phyloP scores from a whole-genome alignment of 2,797 vertebrate species.

The Sciurus vulgaris region DNA sequence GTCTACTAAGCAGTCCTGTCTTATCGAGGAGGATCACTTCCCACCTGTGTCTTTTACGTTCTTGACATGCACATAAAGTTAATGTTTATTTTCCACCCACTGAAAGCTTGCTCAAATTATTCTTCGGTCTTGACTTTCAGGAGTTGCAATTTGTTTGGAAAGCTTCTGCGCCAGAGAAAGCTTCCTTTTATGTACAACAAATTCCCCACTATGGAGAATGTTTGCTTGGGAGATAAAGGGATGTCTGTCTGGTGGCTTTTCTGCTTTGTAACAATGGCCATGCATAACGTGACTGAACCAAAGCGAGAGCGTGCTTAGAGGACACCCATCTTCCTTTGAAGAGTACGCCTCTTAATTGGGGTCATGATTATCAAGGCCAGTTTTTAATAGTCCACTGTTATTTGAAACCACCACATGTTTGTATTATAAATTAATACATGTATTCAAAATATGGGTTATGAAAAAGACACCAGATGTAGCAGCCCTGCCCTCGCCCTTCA shows the following conservation, averaged over 20 bases:
- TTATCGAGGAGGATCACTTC: constrained; percentile 72
- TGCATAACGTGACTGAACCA: constrained; percentile 23
- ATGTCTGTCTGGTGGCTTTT: constrained; percentile 46
- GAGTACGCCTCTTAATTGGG: neutral
- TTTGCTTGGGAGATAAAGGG: constrained; percentile 68
- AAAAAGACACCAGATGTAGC: neutral
- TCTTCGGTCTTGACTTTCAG: constrained; percentile 47
- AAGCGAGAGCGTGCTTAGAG: constrained; percentile 6
- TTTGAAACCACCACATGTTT: neutral
- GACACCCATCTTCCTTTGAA: neutral
- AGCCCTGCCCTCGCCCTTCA: neutral
- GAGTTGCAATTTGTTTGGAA: constrained; percentile 55
- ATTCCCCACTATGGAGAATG: constrained; percentile 37
- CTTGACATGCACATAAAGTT: constrained; percentile 68
- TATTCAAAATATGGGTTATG: neutral
- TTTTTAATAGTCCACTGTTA: neutral
- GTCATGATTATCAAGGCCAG: neutral
- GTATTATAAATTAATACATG: neutral
- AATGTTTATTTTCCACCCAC: constrained; percentile 62
- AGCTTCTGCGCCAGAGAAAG: neutral
- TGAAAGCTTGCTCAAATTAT: constrained; percentile 22
- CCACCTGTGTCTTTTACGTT: constrained; percentile 66
- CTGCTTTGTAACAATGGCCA: constrained; percentile 46
- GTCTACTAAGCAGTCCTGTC: constrained; percentile 71
- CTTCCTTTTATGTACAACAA: constrained; percentile 68